Percentiles rank a stretch among this genome's conserved stretches.
Evolutionary conservation across 2,113 vertebrate species (phyloP).

Genomic region (Ovis aries): DNA sequence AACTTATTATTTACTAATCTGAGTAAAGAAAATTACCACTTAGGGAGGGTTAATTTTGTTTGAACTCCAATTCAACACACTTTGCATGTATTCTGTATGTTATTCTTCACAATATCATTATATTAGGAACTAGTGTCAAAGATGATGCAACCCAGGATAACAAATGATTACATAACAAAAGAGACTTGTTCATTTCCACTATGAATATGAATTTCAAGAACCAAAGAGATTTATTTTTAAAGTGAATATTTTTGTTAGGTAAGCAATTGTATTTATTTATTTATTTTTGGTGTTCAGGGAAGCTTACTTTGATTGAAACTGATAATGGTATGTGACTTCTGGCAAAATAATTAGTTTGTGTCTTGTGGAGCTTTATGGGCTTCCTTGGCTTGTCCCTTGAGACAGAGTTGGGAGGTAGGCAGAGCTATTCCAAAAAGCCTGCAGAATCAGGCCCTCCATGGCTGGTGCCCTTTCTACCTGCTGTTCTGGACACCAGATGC

Average conservation of each 20-base stretch:
- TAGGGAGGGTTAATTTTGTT: not conserved
- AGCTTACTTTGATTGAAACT: not conserved
- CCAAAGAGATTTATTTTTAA: not conserved
- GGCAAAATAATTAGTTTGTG: not conserved
- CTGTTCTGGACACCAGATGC: slow-evolving; percentile 13
- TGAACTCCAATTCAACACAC: not conserved
- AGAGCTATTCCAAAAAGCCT: not conserved
- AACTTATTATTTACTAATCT: not conserved
- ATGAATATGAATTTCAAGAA: not conserved
- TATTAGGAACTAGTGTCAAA: not conserved
- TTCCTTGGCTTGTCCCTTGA: not conserved
- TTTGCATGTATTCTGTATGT: not conserved
- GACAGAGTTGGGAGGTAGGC: not conserved
- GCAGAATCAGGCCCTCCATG: not conserved
- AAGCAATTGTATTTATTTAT: not conserved
- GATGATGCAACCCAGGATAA: not conserved
- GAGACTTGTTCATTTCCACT: not conserved
- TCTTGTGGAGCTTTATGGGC: not conserved
- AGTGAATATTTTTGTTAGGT: not conserved
- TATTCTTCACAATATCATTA: not conserved
- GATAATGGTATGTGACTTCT: not conserved
- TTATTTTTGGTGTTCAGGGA: not conserved
- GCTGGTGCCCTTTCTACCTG: not conserved
- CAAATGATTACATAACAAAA: not conserved
- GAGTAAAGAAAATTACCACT: not conserved